A percentile compares a stretch with the other conserved stretches of the same genome.
Conservation (phyloP, 2,888 invertebrate species). For the Rhopalosiphum nymphaeae region DNA sequence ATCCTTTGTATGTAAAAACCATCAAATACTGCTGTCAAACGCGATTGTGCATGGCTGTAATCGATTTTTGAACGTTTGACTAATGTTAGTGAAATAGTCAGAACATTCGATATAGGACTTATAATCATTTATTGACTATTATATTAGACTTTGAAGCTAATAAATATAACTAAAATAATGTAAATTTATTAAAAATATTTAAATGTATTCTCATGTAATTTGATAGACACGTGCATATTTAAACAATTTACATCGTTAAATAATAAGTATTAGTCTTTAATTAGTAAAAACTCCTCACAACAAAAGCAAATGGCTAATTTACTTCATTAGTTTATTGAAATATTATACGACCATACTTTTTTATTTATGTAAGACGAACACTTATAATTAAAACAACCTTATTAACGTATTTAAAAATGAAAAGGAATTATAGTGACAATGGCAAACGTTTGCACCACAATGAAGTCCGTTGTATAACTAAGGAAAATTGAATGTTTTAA, state of each 20-base stretch:
- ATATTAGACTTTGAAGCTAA: background rate
- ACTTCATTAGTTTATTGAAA: background rate
- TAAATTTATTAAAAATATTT: background rate
- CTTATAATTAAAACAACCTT: background rate
- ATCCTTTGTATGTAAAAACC: background rate
- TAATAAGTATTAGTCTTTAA: conserved; percentile 14
- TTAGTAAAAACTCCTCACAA: background rate
- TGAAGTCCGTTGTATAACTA: background rate
- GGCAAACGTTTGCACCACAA: background rate
- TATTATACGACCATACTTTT: background rate
- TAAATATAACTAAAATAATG: background rate
- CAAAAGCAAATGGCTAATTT: background rate
- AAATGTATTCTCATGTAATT: background rate
- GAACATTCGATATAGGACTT: background rate
- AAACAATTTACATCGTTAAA: background rate
- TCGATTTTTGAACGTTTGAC: background rate
- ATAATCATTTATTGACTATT: background rate
- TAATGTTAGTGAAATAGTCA: background rate
- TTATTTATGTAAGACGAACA: background rate
- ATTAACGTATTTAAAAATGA: background rate
- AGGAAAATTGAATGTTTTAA: background rate
- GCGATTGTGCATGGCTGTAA: background rate
- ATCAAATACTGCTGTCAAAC: background rate
- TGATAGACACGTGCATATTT: background rate
- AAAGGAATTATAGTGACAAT: background rate